A percentile compares a stretch with the other conserved stretches of the same genome.
Evolutionary conservation across 2,797 vertebrate genomes (phyloP).

Genomic region (Pantherophis alleghaniensis): DNA sequence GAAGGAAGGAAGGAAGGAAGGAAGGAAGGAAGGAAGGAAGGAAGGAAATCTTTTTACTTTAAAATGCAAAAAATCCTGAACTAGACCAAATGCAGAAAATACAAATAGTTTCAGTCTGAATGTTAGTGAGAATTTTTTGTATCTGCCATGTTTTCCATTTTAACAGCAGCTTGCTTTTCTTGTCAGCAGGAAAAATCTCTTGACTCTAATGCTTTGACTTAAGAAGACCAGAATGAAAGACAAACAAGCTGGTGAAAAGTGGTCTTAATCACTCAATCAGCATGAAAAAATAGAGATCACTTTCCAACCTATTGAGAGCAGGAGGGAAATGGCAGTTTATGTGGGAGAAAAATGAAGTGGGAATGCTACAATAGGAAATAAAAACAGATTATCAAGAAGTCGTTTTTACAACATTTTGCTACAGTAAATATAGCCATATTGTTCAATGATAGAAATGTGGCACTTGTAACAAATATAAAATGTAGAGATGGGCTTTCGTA

Average conservation of each 20-base stretch:
- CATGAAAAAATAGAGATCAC: not conserved
- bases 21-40: not conserved
- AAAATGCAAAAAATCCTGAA: not conserved
- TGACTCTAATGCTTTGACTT: not conserved
- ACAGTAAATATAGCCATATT: not conserved
- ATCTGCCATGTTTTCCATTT: slow-evolving; percentile 20
- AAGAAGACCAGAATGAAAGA: slow-evolving; percentile 5
- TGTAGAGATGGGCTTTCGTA: not conserved
- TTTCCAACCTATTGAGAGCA: not conserved
- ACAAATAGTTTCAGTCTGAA: not conserved
- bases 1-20: not conserved
- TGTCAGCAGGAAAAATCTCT: slow-evolving; percentile 14
- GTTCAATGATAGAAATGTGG: not conserved
- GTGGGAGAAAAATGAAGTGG: slow-evolving; percentile 1
- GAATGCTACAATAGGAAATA: not conserved
- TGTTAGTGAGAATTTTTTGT: not conserved
- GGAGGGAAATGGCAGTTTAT: not conserved
- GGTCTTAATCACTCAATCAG: slow-evolving; percentile 5
- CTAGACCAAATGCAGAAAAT: not conserved
- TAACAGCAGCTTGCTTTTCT: slow-evolving; percentile 6
- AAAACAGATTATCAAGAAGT: not conserved
- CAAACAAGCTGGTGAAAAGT: slow-evolving; percentile 15
- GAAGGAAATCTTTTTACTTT: not conserved
- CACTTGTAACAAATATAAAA: not conserved
- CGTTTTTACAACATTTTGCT: slow-evolving; percentile 3